phyloP scores from a whole-genome alignment of 2,888 invertebrate species.

The Frankliniella intonsa region DNA sequence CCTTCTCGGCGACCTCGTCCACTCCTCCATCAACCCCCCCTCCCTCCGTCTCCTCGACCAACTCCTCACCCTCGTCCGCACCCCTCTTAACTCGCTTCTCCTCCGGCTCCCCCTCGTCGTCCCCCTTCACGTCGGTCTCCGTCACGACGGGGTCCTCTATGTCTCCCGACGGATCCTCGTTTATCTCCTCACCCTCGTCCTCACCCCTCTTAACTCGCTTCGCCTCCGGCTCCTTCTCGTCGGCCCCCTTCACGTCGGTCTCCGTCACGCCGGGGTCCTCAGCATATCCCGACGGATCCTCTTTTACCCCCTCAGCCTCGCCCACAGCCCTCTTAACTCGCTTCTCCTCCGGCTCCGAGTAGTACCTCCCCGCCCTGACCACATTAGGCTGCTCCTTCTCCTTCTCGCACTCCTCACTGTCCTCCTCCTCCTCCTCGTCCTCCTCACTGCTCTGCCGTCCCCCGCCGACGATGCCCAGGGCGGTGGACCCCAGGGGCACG shows the following conservation, averaged over 20 bases:
- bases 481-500: not conserved
- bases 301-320: not conserved
- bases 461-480: not conserved
- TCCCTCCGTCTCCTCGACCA: not conserved
- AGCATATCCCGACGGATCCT: not conserved
- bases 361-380: not conserved
- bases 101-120: not conserved
- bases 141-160: too few relatives aligned
- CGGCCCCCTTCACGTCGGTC: not conserved
- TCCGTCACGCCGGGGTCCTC: not conserved
- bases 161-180: too few relatives aligned
- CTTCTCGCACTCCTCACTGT: not conserved
- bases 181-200: not conserved
- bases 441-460: not conserved
- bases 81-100: not conserved
- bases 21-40: not conserved
- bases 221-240: not conserved
- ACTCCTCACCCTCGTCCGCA: not conserved
- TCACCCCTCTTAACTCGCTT: too few relatives aligned
- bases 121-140: not conserved
- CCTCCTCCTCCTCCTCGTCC: not conserved
- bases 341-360: not conserved
- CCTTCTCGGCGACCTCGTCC: not conserved
- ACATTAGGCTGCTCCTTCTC: not conserved
- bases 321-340: not conserved